Conservation (phyloP, 2,113 vertebrate species). For the Channa argus region DNA sequence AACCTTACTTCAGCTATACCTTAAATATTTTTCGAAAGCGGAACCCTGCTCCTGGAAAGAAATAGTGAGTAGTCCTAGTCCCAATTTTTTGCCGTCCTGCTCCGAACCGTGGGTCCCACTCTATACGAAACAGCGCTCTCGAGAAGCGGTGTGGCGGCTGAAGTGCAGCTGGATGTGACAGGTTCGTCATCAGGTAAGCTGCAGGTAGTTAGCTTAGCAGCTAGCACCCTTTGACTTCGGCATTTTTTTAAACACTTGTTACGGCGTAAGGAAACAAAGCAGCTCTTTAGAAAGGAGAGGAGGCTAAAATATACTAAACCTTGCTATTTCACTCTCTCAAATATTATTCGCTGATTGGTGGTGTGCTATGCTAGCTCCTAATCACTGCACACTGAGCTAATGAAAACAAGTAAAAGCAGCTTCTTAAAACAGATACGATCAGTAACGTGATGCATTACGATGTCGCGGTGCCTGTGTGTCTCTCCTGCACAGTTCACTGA, state of each 20-base stretch:
- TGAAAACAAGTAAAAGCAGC: slow-evolving; percentile 49
- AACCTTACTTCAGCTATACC: slow-evolving; percentile 10
- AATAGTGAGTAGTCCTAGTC: neutral
- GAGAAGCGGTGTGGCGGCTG: slow-evolving; percentile 15
- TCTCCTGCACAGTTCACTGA: neutral
- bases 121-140: slow-evolving; percentile 18
- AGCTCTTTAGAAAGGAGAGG: neutral
- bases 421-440: neutral
- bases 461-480: neutral
- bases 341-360: neutral
- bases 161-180: slow-evolving; percentile 79
- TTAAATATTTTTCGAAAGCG: slow-evolving; percentile 11
- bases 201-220: slow-evolving; percentile 70
- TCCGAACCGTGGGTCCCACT: slow-evolving; percentile 2
- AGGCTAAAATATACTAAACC: neutral
- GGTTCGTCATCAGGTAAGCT: slow-evolving; percentile 79
- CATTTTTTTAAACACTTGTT: neutral
- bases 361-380: slow-evolving; percentile 41
- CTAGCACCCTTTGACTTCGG: slow-evolving; percentile 21
- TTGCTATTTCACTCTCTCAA: neutral
- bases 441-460: neutral
- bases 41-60: slow-evolving; percentile 38
- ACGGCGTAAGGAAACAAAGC: neutral
- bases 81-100: slow-evolving; percentile 11
- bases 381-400: neutral